Evolutionary conservation across 1,140 invertebrate species (phyloP).

Genomic region (Nephila pilipes): DNA sequence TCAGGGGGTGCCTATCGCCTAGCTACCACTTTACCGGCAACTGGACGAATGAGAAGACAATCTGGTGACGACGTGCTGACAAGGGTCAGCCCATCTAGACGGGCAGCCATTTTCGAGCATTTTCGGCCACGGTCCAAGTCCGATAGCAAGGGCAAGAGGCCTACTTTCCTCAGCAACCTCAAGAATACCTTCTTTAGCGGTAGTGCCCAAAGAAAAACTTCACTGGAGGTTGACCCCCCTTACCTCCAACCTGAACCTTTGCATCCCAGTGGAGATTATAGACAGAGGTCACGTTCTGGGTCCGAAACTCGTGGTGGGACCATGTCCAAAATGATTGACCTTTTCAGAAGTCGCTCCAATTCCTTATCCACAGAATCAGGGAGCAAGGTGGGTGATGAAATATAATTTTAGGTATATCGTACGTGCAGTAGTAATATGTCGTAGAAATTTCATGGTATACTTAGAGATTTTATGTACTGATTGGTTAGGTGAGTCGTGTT

Average conservation of each 20-base stretch:
- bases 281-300: conserved; percentile 83
- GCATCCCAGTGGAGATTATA: conserved; percentile 64
- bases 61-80: conserved; percentile 81
- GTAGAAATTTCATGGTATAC: no score
- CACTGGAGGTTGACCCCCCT: not conserved
- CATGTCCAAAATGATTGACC: conserved; percentile 90
- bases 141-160: conserved; percentile 87
- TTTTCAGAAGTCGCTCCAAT: conserved; percentile 90
- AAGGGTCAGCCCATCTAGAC: conserved; percentile 84
- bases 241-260: conserved; percentile 56
- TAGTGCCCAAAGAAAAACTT: conserved; percentile 37
- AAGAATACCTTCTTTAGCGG: conserved; percentile 85
- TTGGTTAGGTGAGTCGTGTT: no score
- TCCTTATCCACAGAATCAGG: conserved; percentile 83
- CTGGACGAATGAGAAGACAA: conserved; percentile 83
- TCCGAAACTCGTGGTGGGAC: conserved; percentile 82
- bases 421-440: not conserved
- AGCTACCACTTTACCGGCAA: conserved; percentile 69
- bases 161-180: conserved; percentile 88
- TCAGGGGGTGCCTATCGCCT: conserved; percentile 78
- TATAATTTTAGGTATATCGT: not conserved
- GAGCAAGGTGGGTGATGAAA: conserved; percentile 87
- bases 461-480: no score
- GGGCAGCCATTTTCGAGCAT: conserved; percentile 89
- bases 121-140: conserved; percentile 91